Conservation (phyloP, 2,888 invertebrate genomes). For the Alloscopus bannaensis region DNA sequence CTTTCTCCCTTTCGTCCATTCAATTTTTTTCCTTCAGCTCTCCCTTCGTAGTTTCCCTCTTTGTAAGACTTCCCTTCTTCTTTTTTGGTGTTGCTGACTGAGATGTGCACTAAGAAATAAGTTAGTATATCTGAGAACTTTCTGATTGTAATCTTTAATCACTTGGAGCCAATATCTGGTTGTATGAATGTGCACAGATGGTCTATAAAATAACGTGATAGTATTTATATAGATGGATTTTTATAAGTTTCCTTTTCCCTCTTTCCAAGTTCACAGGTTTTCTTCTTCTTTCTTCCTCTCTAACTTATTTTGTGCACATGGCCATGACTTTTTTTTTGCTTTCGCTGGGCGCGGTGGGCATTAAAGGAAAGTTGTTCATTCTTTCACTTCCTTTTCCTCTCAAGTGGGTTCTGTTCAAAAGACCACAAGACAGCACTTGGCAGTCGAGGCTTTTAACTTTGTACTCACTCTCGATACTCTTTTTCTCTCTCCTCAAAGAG, state of each 20-base stretch:
- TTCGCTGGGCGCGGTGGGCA: conserved; percentile 64
- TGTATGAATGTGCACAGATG: conserved; percentile 5
- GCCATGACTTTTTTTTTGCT: conserved; percentile 54
- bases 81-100: conserved; percentile 39
- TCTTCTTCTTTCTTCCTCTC: conserved; percentile 5
- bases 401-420: conserved; percentile 67
- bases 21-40: conserved; percentile 11
- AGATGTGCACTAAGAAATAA: conserved; percentile 49
- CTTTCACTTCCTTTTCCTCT: conserved; percentile 67
- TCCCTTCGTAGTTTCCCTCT: conserved; percentile 7
- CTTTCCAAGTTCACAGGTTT: too few species aligned
- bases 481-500: conserved; percentile 25
- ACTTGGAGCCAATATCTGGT: conserved; percentile 62
- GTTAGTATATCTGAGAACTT: conserved; percentile 26
- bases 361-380: conserved; percentile 69
- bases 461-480: conserved; percentile 23
- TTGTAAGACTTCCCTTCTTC: conserved; percentile 26
- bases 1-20: conserved; percentile 8
- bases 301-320: conserved; percentile 62
- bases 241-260: too few species aligned
- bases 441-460: conserved; percentile 59
- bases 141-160: conserved; percentile 67
- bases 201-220: conserved; percentile 2
- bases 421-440: conserved; percentile 64
- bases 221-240: too few species aligned